Percentiles rank a stretch among this genome's conserved stretches.
These are phyloP conservation scores for Rotaria sp. DNA, from an alignment of 2,888 invertebrate genomes.

Conservation along the genomic window DNA sequence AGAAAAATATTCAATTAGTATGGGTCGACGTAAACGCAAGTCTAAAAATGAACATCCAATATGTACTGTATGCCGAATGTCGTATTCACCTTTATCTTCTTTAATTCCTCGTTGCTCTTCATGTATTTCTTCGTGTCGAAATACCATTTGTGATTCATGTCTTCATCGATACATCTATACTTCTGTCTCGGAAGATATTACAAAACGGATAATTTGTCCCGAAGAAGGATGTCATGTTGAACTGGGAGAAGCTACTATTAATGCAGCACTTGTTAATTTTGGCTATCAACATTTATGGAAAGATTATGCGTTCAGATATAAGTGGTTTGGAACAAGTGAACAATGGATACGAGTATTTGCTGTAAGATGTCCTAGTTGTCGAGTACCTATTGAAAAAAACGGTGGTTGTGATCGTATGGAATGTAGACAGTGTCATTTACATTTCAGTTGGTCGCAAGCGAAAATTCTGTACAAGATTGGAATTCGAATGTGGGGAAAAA, in stretches of 20 bases:
- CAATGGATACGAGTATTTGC: not conserved
- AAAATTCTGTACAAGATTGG: not conserved
- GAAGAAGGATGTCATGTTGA: not conserved
- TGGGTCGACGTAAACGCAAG: not conserved
- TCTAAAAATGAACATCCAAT: no score
- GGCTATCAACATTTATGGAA: not conserved
- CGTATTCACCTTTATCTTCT: not conserved
- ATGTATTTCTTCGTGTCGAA: not conserved
- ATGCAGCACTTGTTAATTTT: not conserved
- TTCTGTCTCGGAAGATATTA: not conserved
- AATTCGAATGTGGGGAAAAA: not conserved
- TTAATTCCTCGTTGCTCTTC: not conserved
- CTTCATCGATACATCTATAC: not conserved
- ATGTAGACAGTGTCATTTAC: not conserved
- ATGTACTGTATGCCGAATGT: not conserved
- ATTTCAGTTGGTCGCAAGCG: not conserved
- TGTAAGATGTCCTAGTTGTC: not conserved
- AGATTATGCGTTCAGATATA: not conserved
- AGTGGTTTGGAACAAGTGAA: not conserved
- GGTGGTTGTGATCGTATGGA: not conserved
- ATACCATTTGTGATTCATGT: not conserved
- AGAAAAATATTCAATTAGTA: not conserved
- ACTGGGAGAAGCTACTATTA: not conserved
- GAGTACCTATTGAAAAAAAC: not conserved
- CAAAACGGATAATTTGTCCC: not conserved